Evolutionary conservation across 2,113 vertebrate species (phyloP).

Genomic region (Tylochromis polylepis): DNA sequence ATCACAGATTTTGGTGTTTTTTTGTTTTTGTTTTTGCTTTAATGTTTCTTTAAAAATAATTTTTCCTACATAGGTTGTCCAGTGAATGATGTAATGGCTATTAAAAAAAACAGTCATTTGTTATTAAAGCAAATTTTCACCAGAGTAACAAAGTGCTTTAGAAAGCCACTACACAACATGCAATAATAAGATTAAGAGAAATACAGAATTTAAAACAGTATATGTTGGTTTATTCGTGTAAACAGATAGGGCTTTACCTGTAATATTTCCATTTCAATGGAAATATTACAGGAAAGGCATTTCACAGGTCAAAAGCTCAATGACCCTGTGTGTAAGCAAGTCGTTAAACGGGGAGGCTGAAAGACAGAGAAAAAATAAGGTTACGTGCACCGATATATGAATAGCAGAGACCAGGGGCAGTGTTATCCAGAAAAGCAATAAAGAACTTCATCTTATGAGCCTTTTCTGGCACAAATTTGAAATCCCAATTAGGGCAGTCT

Average conservation of each 20-base stretch:
- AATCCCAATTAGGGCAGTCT: neutral
- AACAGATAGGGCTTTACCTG: neutral
- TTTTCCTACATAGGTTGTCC: neutral
- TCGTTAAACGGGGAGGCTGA: neutral
- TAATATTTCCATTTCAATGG: neutral
- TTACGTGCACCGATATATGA: neutral
- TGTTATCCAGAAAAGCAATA: too few relatives aligned
- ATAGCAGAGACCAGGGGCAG: neutral
- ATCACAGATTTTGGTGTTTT: neutral
- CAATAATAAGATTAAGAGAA: neutral
- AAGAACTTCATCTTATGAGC: neutral
- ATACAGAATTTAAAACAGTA: neutral
- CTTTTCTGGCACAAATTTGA: fast-evolving
- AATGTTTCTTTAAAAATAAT: neutral
- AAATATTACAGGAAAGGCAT: neutral
- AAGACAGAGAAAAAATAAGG: neutral
- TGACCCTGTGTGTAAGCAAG: too few relatives aligned
- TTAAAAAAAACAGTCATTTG: neutral
- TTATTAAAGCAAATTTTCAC: neutral
- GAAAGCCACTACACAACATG: neutral
- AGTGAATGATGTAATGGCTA: neutral
- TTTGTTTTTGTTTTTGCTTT: neutral
- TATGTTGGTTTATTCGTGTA: neutral
- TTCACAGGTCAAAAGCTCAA: neutral
- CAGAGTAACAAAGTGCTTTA: neutral